A percentile compares a stretch with the other conserved stretches of the same genome.
These are phyloP conservation scores for Ischnura elegans DNA, from an alignment of 2,888 invertebrate genomes.

Conservation along the genomic window DNA sequence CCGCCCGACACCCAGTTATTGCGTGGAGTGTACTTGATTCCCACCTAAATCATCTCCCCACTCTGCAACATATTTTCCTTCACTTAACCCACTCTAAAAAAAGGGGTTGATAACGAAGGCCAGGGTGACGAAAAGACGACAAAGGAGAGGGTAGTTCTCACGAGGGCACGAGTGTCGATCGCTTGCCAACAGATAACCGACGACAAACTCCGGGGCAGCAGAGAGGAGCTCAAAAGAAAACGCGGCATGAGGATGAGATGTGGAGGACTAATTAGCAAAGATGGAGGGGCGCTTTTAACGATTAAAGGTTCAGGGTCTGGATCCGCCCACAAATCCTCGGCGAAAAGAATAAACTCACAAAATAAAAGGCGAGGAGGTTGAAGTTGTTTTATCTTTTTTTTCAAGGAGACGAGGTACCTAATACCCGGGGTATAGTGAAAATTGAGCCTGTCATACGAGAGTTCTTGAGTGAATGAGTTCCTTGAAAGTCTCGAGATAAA, in stretches of 20 bases:
- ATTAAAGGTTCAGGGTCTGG: background rate
- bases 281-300: background rate
- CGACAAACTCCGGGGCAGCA: background rate
- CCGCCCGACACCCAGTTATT: too few species aligned
- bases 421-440: background rate
- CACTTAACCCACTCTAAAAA: too few species aligned
- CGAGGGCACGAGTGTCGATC: slow-evolving; percentile 17
- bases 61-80: background rate
- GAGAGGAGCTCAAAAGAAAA: background rate
- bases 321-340: background rate
- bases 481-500: background rate
- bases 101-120: background rate
- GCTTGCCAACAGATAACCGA: slow-evolving; percentile 48
- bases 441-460: background rate
- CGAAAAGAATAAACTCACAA: background rate
- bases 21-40: background rate
- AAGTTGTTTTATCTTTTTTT: background rate
- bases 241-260: background rate
- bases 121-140: slow-evolving; percentile 11
- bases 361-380: background rate
- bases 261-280: background rate
- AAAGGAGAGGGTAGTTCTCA: background rate
- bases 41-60: background rate
- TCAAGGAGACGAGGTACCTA: background rate
- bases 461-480: background rate